phyloP scores from a whole-genome alignment of 2,113 vertebrate species.

The Murina feae region DNA sequence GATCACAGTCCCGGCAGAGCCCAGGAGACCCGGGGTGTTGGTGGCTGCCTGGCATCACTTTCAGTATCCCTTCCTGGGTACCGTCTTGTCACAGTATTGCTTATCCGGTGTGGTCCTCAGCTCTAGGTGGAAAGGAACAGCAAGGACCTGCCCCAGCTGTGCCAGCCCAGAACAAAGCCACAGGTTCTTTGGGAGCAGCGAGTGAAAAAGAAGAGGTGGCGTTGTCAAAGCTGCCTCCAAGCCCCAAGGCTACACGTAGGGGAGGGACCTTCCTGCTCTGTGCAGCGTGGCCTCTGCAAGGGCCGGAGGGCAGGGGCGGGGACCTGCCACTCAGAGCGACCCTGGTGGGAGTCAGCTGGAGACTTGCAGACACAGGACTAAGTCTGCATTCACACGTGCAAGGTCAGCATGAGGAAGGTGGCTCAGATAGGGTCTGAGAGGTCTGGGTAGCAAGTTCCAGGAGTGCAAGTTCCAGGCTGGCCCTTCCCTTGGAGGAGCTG shows the following conservation, averaged over 20 bases:
- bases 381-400: background rate
- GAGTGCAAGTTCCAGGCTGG: rapidly evolving
- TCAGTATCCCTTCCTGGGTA: background rate
- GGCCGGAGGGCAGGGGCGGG: too few species aligned
- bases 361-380: background rate
- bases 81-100: background rate
- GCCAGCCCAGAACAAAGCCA: background rate
- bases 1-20: background rate
- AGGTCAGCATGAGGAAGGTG: background rate
- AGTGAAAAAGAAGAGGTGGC: background rate
- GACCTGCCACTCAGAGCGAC: background rate
- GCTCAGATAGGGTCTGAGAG: background rate
- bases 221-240: background rate
- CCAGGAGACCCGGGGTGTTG: background rate
- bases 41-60: background rate
- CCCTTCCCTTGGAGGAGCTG: background rate
- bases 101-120: background rate
- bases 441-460: background rate
- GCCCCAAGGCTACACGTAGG: background rate
- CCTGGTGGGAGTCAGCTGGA: background rate
- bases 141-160: background rate
- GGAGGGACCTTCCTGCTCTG: background rate
- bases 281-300: background rate
- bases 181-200: background rate
- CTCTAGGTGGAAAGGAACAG: background rate